phyloP scores from a whole-genome alignment of 2,888 invertebrate genomes.

The Agonopterix arenella region DNA sequence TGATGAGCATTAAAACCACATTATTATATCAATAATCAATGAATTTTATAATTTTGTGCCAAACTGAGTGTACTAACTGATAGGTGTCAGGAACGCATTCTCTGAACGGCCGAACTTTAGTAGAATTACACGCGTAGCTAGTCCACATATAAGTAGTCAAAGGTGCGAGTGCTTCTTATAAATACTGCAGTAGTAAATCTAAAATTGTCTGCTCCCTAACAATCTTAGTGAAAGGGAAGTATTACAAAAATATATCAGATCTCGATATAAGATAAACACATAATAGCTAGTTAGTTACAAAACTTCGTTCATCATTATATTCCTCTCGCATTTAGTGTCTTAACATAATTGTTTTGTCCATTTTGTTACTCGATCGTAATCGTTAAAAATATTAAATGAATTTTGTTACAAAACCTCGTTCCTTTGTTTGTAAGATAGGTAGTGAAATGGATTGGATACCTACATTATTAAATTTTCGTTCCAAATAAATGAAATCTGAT shows the following conservation, averaged over 20 bases:
- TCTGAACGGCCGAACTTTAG: too few species aligned
- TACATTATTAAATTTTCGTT: not conserved
- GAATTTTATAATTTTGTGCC: too few species aligned
- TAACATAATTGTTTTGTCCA: constrained; percentile 22
- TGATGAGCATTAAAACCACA: too few species aligned
- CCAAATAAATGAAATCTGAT: too few species aligned
- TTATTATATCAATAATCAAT: too few species aligned
- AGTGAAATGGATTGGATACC: not conserved
- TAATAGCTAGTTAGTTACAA: constrained; percentile 22
- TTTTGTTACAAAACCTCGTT: not conserved
- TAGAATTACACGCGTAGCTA: too few species aligned
- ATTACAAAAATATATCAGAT: constrained; percentile 26
- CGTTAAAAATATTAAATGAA: constrained; percentile 2
- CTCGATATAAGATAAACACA: constrained; percentile 24
- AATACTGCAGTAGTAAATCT: too few species aligned
- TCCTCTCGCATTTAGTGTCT: constrained; percentile 8
- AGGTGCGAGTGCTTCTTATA: too few species aligned
- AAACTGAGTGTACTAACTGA: too few species aligned
- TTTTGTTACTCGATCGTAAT: constrained; percentile 15
- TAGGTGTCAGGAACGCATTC: too few species aligned
- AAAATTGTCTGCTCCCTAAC: too few species aligned
- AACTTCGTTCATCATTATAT: constrained; percentile 20
- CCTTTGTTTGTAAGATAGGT: constrained; percentile 3
- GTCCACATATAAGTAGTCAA: too few species aligned
- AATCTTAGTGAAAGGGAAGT: constrained; percentile 26